Percentiles rank a stretch among this genome's conserved stretches.
phyloP scores from a whole-genome alignment of 1,140 invertebrate species.

The Papilio xuthus region DNA sequence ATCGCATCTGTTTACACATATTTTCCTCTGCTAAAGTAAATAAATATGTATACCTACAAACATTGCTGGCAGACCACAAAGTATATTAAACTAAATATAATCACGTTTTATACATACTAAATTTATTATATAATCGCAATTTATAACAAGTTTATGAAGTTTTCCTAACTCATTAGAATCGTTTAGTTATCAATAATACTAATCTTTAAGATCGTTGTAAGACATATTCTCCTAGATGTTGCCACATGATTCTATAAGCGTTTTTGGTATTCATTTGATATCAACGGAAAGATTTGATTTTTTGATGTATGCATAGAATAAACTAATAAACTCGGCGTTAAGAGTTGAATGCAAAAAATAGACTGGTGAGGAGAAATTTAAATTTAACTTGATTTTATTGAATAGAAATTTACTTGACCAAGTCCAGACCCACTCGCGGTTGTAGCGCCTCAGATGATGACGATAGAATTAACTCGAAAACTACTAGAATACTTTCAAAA shows the following conservation, averaged over 20 bases:
- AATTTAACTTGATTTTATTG: no score
- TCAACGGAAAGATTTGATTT: not conserved
- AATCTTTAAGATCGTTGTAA: not conserved
- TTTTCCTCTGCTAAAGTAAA: conserved; percentile 44
- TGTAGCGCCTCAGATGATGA: no score
- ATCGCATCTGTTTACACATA: conserved; percentile 45
- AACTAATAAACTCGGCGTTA: no score
- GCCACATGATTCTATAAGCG: not conserved
- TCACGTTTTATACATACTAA: not conserved
- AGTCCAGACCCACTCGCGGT: no score
- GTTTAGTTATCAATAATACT: not conserved
- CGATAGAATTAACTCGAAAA: no score
- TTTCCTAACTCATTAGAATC: not conserved
- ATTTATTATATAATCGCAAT: not conserved
- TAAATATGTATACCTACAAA: conserved; percentile 37
- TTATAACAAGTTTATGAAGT: not conserved
- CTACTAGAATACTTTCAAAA: no score
- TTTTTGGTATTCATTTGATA: not conserved
- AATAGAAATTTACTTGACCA: no score
- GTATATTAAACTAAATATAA: conserved; percentile 4
- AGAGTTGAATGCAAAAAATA: no score
- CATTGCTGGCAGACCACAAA: conserved; percentile 26
- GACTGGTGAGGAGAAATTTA: no score
- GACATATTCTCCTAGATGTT: not conserved
- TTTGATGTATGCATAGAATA: not conserved